Base-by-base conservation (phyloP, 1,140 invertebrate species). In the Ptiloglossa arizonensis region DNA sequence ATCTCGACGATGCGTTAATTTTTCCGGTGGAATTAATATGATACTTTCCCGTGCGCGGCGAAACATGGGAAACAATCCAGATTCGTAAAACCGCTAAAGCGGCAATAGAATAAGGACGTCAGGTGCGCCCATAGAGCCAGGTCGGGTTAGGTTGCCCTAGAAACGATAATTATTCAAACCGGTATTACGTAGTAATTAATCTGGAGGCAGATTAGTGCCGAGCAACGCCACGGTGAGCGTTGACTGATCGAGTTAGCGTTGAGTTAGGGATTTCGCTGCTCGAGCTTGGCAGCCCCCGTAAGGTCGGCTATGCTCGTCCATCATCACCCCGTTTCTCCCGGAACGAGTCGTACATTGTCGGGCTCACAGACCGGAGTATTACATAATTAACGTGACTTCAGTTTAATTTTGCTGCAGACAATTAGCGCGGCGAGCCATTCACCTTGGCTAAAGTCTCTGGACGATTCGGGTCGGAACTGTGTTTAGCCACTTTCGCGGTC, bases 381-480 rank as follows among this genome's bases (percentile, higher is more conserved):
- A 86, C 87, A 90, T 92, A 92, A 93, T 92, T 92, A 93, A 93
- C 88, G 87, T 87, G 91, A 91, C 90, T 92, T 91, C 89, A 90
- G 90, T 91, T 92, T 92, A 92, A 92, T 92, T 92, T 91, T 87
- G 87, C 85, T 89, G 80, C 79, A 88, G 90, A 90, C 89, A 89
- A 91, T 92, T 91, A 90, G 86, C 86, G 80, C 68, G 57, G 63
- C 60, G 74, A 82, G 60, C 79, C 62, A 79, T 66, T 76, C 60
- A 67, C 56, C 64, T 52, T 60, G 79, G 48, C 48, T 71, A 70
- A 70, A 44, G 46, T 76, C 41, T 15, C n/a, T 5, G 9, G 46
- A 80, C 67, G 67, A 27, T 52, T 60, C 52, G 13, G 15, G n/a
- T 63, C 22, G 44, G 9, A 67, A 64, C 24, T 2, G 52, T 46